Conservation (phyloP, 1,140 invertebrate genomes). For the Neomicropteryx cornuta region DNA sequence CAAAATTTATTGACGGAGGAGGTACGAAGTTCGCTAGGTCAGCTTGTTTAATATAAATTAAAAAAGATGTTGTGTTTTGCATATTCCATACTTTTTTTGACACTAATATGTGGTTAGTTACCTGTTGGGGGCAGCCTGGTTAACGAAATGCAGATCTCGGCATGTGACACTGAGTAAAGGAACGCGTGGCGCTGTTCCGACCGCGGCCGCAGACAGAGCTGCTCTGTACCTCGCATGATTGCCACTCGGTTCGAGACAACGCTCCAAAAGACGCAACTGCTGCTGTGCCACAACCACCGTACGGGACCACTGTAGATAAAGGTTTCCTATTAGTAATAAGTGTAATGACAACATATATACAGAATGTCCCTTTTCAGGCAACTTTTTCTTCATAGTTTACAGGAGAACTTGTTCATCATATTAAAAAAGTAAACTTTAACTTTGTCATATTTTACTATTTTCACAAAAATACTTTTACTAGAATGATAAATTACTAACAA, state of each 20-base stretch:
- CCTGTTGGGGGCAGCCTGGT: constrained; percentile 31
- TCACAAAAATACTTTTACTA: too few species aligned
- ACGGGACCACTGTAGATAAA: constrained; percentile 28
- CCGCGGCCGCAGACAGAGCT: constrained; percentile 26
- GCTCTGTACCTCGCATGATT: constrained; percentile 37
- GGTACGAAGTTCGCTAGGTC: too few species aligned
- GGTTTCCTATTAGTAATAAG: too few species aligned
- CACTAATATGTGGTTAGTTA: constrained; percentile 10
- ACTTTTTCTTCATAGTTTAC: too few species aligned
- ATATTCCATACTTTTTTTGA: not conserved
- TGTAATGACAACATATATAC: too few species aligned
- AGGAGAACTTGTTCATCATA: too few species aligned
- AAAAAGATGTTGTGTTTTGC: not conserved
- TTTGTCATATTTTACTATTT: too few species aligned
- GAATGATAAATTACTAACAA: too few species aligned
- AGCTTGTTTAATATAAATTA: constrained; percentile 2
- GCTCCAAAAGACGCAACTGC: constrained; percentile 32
- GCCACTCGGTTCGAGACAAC: constrained; percentile 34
- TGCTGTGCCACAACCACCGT: constrained; percentile 29
- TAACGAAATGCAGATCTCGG: constrained; percentile 34
- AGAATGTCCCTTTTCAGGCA: too few species aligned
- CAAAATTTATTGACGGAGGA: too few species aligned
- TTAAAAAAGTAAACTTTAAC: too few species aligned
- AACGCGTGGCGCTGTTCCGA: constrained; percentile 31
- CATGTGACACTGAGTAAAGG: constrained; percentile 35